Evolutionary conservation across 2,888 invertebrate species (phyloP), one percentile per base, ranked within the genome.

Genomic region (Rhagonycha fulva): DNA sequence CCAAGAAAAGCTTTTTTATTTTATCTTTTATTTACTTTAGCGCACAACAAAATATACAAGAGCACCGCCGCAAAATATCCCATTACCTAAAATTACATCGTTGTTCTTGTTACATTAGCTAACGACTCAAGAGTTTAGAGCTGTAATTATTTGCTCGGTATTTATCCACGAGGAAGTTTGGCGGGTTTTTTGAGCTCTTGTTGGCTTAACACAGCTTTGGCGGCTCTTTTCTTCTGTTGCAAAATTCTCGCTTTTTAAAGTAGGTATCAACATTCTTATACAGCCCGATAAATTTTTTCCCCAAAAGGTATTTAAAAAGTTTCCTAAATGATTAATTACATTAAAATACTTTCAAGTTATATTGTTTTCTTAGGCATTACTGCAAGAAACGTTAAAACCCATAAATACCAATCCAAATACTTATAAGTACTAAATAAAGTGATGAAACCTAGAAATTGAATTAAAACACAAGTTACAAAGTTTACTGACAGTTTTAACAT

Each of bases 91-190:
- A 76, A 70, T 71, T 76, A 73, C 70, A 76, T 26, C 61, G 70
- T 68, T 66, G 69, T 66, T 66, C 63, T 72, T 70, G 72, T 76
- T 76, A 72, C 72, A 70, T 73, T 70, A 73, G 60, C 61, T 76
- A 73, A 73, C 76, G 73, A 73, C 62, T 62, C 70, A 28, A 62
- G 68, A 73, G 73, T 68, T 73, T 68, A 67, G 61, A 67, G 73
- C 67, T 76, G 73, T 68, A 73, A 73, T 76, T 76, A 76, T 76
- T 67, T 76, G 72, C 75, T 73, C 69, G 69, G 61, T 71, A 74
- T 74, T 62, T 74, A 60, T 66, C 74, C 71, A 70, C 26, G 63
- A 70, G 74, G 74, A 74, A 71, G 74, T 74, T 74, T 66, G 70
- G 74, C 74, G 23, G 60, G 74, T 74, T 74, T 72, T 74, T 74